Base-by-base conservation (phyloP, 2,888 invertebrate genomes). In the Listrodromus nycthemerus region DNA sequence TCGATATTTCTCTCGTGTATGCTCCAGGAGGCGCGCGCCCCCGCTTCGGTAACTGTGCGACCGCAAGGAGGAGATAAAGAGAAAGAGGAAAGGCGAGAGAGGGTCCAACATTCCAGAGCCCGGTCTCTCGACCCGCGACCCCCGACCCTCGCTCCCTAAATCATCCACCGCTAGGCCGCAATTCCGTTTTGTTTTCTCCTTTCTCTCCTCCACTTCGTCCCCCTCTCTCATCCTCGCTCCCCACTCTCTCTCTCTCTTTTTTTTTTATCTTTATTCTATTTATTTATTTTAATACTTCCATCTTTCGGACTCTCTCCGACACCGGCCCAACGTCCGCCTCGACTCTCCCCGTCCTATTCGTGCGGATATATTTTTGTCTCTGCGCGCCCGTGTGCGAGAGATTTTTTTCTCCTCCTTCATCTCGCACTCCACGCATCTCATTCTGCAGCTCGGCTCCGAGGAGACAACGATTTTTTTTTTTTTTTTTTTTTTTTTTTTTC, bases 91-190 rank as follows among this genome's bases (percentile, higher is more conserved):
- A 82, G 73, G 30, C 58, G 66, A 80, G 37, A 80, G 88, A 89
- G 87, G 89, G 86, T 85, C 89, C 91, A 87, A 86, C 90, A 91
- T 91, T 92, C 92, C 92, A 91, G 92, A 90, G 91, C 89, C 92
- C 88, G 90, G 91, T 83, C 85, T 90, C 92, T 92, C 92, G 92
- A 92, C 92, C 92, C 93, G 91, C 93, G 93, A 93, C 93, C 93
- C 91, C 89, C 90, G 90, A 90, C 90, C 91, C 92, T 91, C 92
- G 92, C 91, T 92, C 93, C 92, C 93, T 93, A 93, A 93, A 93
- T 93, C 93, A 93, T 93, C 93, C 92, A 92, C 91, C 91, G 90
- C 92, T 91, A 92, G 92, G 89, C 92, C 91, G 92, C 92, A 91
- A 92, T 93, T 92, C 89, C 89, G 92, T 92, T 92, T 92, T 92